phyloP scores from a whole-genome alignment of 2,797 vertebrate species.

The Spatula versicolor region DNA sequence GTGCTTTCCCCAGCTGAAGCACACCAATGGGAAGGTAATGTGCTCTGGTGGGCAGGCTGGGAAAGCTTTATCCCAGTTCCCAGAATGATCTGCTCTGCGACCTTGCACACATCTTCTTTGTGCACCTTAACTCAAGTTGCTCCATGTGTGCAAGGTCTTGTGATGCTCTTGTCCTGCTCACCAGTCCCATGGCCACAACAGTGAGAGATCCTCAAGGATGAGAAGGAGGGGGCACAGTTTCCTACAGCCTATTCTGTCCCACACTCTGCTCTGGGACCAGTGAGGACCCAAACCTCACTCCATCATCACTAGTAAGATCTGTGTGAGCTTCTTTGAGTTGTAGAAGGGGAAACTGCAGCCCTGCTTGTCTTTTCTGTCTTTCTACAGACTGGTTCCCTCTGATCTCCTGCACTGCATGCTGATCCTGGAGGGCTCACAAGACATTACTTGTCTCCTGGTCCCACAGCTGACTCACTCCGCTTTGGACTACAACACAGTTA shows the following conservation, averaged over 20 bases:
- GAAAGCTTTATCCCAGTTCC: background rate
- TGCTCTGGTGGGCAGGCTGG: background rate
- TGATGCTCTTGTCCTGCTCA: background rate
- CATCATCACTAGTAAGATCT: background rate
- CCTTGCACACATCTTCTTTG: accelerated
- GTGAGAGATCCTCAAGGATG: background rate
- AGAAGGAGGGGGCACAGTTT: background rate
- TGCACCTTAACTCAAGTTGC: background rate
- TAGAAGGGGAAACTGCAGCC: background rate
- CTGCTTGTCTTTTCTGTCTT: background rate
- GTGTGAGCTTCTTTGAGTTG: background rate
- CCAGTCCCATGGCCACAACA: background rate
- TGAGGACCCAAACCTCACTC: accelerated
- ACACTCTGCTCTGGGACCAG: background rate
- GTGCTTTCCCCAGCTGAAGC: background rate
- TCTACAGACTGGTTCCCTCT: background rate
- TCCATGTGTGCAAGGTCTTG: accelerated
- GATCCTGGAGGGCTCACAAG: background rate
- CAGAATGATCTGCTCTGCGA: background rate
- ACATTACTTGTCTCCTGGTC: background rate
- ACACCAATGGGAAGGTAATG: background rate
- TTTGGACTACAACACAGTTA: background rate
- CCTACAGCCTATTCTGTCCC: background rate
- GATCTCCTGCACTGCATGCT: background rate
- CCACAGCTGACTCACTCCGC: background rate